Evolutionary conservation across 1,140 invertebrate species (phyloP).

Genomic region (Sitophilus oryzae): DNA sequence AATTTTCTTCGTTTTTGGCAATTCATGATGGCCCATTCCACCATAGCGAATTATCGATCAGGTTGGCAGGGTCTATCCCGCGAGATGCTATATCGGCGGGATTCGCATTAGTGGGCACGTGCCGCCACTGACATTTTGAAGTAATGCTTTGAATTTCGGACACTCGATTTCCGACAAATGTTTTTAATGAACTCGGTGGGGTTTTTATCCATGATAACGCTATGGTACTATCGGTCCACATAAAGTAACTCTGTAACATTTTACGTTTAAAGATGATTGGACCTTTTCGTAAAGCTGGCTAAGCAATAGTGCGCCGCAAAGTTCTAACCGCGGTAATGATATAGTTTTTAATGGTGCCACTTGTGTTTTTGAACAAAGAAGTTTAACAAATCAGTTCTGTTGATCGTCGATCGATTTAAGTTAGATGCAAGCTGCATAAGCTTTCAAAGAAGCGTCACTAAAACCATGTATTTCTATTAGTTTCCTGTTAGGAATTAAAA

Average conservation of each 20-base stretch:
- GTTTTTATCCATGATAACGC: constrained; percentile 16
- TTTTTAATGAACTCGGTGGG: constrained; percentile 14
- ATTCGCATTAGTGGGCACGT: constrained; percentile 35
- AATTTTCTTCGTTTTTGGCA: neutral
- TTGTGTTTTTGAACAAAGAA: constrained; percentile 12
- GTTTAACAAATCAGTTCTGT: neutral
- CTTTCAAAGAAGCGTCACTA: no score
- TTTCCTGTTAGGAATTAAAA: no score
- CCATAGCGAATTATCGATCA: constrained; percentile 13
- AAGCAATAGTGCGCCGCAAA: constrained; percentile 13
- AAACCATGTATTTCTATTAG: no score
- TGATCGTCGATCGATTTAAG: neutral
- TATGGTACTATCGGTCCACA: constrained; percentile 29
- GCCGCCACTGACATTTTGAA: constrained; percentile 31
- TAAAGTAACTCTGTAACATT: constrained; percentile 7
- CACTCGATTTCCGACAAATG: no score
- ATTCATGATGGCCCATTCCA: constrained; percentile 16
- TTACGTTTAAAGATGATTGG: neutral
- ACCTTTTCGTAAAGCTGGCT: constrained; percentile 7
- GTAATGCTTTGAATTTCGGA: constrained; percentile 31
- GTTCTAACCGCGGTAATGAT: constrained; percentile 21
- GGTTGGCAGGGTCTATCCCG: constrained; percentile 31
- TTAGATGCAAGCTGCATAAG: constrained; percentile 7
- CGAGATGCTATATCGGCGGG: constrained; percentile 45
- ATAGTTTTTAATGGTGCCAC: constrained; percentile 22